phyloP scores from a whole-genome alignment of 2,113 vertebrate species.

The Sphaerodactylus townsendi region DNA sequence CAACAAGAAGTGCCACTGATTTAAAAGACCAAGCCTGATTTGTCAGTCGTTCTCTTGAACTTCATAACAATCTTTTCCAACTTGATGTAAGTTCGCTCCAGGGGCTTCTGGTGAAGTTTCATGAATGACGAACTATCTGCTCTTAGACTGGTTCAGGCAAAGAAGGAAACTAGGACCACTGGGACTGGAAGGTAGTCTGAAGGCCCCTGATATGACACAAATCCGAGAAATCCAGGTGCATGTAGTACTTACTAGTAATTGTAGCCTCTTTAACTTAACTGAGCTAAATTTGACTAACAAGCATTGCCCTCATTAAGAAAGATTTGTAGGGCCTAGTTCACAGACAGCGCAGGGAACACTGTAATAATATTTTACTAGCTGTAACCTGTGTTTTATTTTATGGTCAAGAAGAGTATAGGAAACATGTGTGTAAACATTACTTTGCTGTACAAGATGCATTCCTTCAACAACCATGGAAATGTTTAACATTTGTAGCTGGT shows the following conservation, averaged over 20 bases:
- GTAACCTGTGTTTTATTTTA: conserved; percentile 48
- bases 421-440: conserved; percentile 52
- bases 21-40: conserved; percentile 39
- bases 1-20: neutral
- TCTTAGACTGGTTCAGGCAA: neutral
- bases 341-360: conserved; percentile 43
- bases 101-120: neutral
- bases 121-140: neutral
- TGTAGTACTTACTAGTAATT: accelerated
- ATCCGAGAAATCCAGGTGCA: neutral
- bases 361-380: conserved; percentile 59
- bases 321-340: conserved; percentile 2
- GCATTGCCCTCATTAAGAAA: conserved; percentile 5
- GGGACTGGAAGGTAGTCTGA: neutral
- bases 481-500: conserved; percentile 40
- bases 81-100: neutral
- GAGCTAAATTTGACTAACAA: conserved; percentile 4
- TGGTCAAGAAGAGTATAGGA: conserved; percentile 37
- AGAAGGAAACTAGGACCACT: neutral
- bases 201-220: neutral
- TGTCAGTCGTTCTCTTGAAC: neutral
- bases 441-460: conserved; percentile 54
- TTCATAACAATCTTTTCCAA: neutral
- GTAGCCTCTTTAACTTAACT: conserved; percentile 14
- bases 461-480: conserved; percentile 53